Conservation (phyloP, 2,797 vertebrate genomes). For the Macropus fuliginosus region DNA sequence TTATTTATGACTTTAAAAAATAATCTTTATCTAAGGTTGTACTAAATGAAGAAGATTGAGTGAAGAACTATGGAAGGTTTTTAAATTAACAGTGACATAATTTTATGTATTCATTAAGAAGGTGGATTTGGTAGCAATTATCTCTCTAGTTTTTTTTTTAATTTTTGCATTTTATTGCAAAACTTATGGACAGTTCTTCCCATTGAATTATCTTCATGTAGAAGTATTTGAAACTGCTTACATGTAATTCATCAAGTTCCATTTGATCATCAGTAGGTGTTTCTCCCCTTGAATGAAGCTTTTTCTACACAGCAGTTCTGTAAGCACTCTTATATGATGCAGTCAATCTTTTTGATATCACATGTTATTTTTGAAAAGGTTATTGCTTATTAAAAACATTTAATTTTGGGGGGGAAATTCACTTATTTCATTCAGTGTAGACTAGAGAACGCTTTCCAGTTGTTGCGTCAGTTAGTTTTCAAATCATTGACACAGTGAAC, state of each 20-base stretch:
- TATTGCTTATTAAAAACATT: background rate
- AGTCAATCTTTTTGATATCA: background rate
- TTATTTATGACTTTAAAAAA: background rate
- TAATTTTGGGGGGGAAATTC: background rate
- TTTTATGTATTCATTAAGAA: background rate
- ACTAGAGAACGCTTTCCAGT: background rate
- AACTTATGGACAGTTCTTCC: background rate
- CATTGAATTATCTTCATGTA: background rate
- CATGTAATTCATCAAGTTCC: too few relatives aligned
- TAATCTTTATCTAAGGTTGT: background rate
- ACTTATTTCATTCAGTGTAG: background rate
- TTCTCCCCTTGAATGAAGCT: background rate
- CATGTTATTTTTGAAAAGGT: background rate
- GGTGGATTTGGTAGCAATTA: background rate
- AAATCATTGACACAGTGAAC: background rate
- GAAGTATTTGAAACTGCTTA: background rate
- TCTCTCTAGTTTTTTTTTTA: background rate
- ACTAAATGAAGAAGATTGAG: background rate
- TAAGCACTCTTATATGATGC: too few relatives aligned
- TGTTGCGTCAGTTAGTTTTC: background rate
- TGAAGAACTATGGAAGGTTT: background rate
- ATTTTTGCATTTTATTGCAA: background rate
- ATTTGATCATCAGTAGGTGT: background rate
- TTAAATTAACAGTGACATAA: background rate
- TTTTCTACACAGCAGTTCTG: background rate